Conservation (phyloP, 53 echinoderm and acorn worm genomes). For the Apostichopus leukothele region DNA sequence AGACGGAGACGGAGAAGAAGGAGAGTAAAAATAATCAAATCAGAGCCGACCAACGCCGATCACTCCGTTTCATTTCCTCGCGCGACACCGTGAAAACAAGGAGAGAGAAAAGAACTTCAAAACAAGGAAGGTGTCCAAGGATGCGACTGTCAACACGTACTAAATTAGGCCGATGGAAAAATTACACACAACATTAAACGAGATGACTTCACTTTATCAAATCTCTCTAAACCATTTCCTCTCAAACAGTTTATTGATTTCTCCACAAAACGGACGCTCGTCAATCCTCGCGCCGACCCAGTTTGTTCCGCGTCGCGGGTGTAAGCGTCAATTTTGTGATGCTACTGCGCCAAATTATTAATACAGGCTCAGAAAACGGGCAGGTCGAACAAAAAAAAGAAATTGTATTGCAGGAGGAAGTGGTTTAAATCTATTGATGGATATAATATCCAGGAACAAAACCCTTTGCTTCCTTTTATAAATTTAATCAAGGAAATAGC, state of each 20-base stretch:
- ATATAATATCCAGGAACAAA: constrained; percentile 28
- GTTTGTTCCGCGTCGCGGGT: neutral
- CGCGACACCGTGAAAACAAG: neutral
- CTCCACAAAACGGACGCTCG: neutral
- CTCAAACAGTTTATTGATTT: constrained; percentile 11
- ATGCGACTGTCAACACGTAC: constrained; percentile 18
- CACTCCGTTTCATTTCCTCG: constrained; percentile 9
- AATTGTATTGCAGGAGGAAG: neutral
- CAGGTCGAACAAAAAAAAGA: neutral
- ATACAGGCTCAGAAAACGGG: neutral
- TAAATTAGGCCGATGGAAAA: constrained; percentile 15
- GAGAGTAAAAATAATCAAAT: neutral
- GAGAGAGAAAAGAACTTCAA: neutral
- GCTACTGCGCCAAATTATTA: neutral
- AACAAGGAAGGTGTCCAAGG: constrained; percentile 11
- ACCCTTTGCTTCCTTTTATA: constrained; percentile 8
- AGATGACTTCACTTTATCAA: constrained; percentile 9
- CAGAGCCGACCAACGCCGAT: neutral
- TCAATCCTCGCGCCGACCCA: constrained; percentile 20
- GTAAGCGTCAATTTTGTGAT: neutral
- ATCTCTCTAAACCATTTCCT: neutral
- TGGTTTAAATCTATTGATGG: constrained; percentile 14
- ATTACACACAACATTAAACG: constrained; percentile 28
- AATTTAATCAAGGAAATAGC: constrained; percentile 35
- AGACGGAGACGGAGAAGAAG: neutral